These are phyloP conservation scores for Platycheirus rosarum DNA, from an alignment of 2,888 invertebrate genomes.

Conservation along the genomic window DNA sequence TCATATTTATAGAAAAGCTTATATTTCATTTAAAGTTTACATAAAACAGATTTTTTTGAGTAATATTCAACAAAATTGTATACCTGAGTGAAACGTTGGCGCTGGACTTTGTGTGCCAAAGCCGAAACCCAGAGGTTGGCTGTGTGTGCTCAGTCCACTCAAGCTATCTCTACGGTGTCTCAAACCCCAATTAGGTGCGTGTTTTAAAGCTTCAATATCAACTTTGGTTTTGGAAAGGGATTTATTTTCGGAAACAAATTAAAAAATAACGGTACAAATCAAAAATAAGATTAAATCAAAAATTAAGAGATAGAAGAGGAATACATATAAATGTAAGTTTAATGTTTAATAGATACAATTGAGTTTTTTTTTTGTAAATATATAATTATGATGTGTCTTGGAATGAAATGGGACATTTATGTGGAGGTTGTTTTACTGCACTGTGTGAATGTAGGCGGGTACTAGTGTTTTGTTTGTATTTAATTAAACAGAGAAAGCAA, in stretches of 20 bases:
- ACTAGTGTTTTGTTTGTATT: slow-evolving; percentile 31
- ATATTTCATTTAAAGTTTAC: background rate
- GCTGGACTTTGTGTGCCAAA: slow-evolving; percentile 83
- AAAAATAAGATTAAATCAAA: slow-evolving; percentile 63
- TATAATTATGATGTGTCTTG: background rate
- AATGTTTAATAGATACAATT: background rate
- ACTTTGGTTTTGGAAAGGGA: slow-evolving; percentile 79
- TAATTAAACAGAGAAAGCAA: slow-evolving; percentile 38
- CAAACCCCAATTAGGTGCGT: slow-evolving; percentile 84
- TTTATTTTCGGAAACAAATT: slow-evolving; percentile 76
- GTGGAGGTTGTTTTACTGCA: slow-evolving; percentile 33
- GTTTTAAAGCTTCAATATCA: slow-evolving; percentile 86
- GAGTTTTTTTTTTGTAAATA: too few relatives aligned
- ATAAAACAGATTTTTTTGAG: slow-evolving; percentile 47
- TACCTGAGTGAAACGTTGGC: slow-evolving; percentile 83
- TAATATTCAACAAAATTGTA: slow-evolving; percentile 53
- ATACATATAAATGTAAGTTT: slow-evolving; percentile 26
- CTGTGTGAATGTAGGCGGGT: slow-evolving; percentile 36
- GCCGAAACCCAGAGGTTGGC: slow-evolving; percentile 83
- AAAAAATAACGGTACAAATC: slow-evolving; percentile 72
- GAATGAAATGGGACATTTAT: slow-evolving; percentile 1
- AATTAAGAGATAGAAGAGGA: slow-evolving; percentile 47
- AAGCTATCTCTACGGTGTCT: slow-evolving; percentile 84
- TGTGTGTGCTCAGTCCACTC: slow-evolving; percentile 83
- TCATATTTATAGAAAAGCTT: too few relatives aligned